Evolutionary conservation across 2,797 vertebrate species (phyloP).

Genomic region (Cyclopterus lumpus): DNA sequence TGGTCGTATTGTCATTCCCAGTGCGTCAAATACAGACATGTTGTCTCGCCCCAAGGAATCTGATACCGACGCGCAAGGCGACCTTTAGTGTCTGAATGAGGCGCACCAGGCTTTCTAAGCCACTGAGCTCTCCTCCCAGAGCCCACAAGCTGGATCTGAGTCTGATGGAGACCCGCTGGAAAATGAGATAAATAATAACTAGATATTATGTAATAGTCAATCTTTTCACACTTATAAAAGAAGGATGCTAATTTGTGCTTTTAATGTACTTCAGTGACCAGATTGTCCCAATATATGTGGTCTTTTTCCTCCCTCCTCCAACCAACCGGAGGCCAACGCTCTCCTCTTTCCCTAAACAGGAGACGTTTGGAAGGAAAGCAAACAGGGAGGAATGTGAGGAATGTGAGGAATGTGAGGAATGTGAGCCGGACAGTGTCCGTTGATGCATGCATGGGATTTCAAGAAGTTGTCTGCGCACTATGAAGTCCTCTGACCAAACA

Average conservation of each 20-base stretch:
- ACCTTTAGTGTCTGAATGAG: neutral
- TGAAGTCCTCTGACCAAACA: conserved; percentile 26
- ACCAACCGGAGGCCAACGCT: conserved; percentile 5
- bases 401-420: conserved; percentile 51
- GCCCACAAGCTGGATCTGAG: too few relatives aligned
- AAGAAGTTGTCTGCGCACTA: conserved; percentile 8
- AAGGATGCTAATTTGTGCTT: neutral
- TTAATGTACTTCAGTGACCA: neutral
- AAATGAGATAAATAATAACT: too few relatives aligned
- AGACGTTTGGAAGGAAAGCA: conserved; percentile 5
- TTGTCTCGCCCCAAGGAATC: neutral
- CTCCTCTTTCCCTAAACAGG: conserved; percentile 12
- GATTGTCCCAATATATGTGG: neutral
- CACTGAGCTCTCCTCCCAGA: too few relatives aligned
- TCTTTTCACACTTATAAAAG: neutral
- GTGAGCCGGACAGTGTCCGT: conserved; percentile 18
- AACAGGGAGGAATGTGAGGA: conserved; percentile 30
- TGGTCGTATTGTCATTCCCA: neutral
- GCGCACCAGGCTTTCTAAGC: too few relatives aligned
- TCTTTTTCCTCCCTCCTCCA: neutral
- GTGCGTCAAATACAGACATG: neutral
- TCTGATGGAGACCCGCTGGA: too few relatives aligned
- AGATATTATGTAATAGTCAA: neutral
- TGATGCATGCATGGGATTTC: neutral
- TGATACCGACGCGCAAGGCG: neutral